Base-by-base conservation (phyloP, 2,113 vertebrate species). In the Datnioides undecimradiatus region DNA sequence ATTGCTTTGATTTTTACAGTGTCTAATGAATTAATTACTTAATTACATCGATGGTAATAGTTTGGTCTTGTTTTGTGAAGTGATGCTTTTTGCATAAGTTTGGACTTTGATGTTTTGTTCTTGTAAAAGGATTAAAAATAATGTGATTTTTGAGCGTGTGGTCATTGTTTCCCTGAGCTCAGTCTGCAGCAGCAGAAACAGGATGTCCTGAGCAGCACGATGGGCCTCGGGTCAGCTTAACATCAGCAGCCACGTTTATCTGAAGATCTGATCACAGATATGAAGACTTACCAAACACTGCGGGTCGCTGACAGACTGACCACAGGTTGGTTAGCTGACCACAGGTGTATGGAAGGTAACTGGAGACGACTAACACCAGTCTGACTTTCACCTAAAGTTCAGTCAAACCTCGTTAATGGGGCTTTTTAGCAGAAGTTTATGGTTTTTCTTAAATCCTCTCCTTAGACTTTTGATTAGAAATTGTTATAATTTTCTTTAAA, bases 11-110 rank as follows among this genome's bases (percentile, higher is more conserved):
- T 88, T 81, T 80, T 38, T 79, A 85, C 68, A 58, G 57, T 88
- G 55, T 87, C 68, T 75, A 21, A 82, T n/a, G n/a, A n/a, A n/a
- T n/a, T n/a, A n/a, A n/a, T n/a, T n/a, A n/a, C n/a, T 73, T 82
- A 52, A 64, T 66, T 79, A 68, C 58, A 60, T 88, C 58, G 49
- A 80, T 91, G 80, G 73, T 88, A 36, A 85, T 59, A 78, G 86
- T 92, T 89, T 88, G 82, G 87, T 94, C 89, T 90, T 60, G 86
- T 94, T 92, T 87, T 90, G 92, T 94, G 89, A 92, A 79, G 91
- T 91, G 80, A 91, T 82, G 87, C 87, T 88, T 94, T 94, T 92
- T 80, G 82, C 84, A 86, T 89, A 89, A 72, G 77, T 93, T 95
- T 91, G 58, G 85, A 89, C 70, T 90, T 90, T 72, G 76, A 85